A percentile compares a stretch with the other conserved stretches of the same genome.
phyloP scores from a whole-genome alignment of 1,140 invertebrate genomes.

The Oryctes rhinoceros region DNA sequence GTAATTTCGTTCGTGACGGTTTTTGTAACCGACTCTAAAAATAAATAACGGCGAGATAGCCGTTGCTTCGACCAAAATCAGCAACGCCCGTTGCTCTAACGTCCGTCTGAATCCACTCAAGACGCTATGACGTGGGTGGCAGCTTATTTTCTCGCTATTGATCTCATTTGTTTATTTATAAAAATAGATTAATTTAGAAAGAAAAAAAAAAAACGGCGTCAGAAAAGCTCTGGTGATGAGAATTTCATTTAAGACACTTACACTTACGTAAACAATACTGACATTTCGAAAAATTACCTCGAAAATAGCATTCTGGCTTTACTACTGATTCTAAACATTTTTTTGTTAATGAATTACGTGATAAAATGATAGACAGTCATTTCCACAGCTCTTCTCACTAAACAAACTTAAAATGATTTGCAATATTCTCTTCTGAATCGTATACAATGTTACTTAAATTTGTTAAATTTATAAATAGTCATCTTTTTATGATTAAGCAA shows the following conservation, averaged over 20 bases:
- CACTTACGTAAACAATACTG: background rate
- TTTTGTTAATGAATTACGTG: too few species aligned
- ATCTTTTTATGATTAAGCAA: too few species aligned
- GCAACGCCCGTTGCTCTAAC: slow-evolving; percentile 4
- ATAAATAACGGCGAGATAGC: slow-evolving; percentile 14
- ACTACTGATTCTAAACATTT: too few species aligned
- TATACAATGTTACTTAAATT: too few species aligned
- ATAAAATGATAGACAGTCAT: too few species aligned
- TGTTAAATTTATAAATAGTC: too few species aligned
- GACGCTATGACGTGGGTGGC: slow-evolving; percentile 21
- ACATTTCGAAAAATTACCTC: too few species aligned
- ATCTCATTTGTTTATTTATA: slow-evolving; percentile 5
- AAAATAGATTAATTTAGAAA: too few species aligned
- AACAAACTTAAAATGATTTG: too few species aligned
- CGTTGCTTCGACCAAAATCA: slow-evolving; percentile 33
- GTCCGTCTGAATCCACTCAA: background rate
- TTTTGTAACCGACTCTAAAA: slow-evolving; percentile 31
- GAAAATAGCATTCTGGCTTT: too few species aligned
- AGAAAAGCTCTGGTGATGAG: background rate
- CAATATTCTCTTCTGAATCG: too few species aligned
- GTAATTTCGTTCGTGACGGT: background rate
- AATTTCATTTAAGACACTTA: background rate
- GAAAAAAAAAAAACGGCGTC: background rate
- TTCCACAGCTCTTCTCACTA: too few species aligned
- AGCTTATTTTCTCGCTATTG: slow-evolving; percentile 20